These are phyloP conservation scores for Plebejus melissa DNA, from an alignment of 2,888 invertebrate species.

Conservation along the genomic window DNA sequence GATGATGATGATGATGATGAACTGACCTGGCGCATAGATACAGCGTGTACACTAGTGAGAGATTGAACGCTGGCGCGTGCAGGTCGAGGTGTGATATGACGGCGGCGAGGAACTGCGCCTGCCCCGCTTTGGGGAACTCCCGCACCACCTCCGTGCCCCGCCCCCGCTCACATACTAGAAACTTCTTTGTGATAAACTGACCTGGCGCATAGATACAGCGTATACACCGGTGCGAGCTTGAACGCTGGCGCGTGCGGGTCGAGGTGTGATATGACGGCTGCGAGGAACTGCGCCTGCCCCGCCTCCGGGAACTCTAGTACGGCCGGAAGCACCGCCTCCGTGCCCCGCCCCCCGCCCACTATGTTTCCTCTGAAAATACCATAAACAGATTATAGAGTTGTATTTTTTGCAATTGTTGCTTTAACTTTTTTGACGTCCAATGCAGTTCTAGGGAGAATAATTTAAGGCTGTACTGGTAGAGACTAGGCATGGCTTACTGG, in stretches of 20 bases:
- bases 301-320: constrained; percentile 97
- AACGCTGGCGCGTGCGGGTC: constrained; percentile 94
- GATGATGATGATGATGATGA: no score
- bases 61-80: constrained; percentile 93
- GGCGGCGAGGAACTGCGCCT: constrained; percentile 93
- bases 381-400: background rate
- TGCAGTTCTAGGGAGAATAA: no score
- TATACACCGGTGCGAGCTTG: constrained; percentile 97
- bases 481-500: no score
- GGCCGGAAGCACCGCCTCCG: constrained; percentile 95
- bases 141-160: constrained; percentile 92
- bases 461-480: no score
- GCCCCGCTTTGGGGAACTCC: constrained; percentile 96
- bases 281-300: constrained; percentile 94
- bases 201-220: constrained; percentile 95
- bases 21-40: constrained; percentile 92
- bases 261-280: constrained; percentile 91
- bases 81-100: constrained; percentile 94
- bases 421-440: background rate
- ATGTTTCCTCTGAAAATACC: constrained; percentile 46
- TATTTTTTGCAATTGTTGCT: background rate
- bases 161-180: constrained; percentile 39
- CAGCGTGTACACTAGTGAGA: constrained; percentile 97
- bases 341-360: constrained; percentile 73
- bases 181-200: constrained; percentile 39